Percentiles rank a stretch among this genome's conserved stretches.
Evolutionary conservation across 35 echinoderm and acorn worm genomes (phyloP).

Genomic region (Acanthaster planci): DNA sequence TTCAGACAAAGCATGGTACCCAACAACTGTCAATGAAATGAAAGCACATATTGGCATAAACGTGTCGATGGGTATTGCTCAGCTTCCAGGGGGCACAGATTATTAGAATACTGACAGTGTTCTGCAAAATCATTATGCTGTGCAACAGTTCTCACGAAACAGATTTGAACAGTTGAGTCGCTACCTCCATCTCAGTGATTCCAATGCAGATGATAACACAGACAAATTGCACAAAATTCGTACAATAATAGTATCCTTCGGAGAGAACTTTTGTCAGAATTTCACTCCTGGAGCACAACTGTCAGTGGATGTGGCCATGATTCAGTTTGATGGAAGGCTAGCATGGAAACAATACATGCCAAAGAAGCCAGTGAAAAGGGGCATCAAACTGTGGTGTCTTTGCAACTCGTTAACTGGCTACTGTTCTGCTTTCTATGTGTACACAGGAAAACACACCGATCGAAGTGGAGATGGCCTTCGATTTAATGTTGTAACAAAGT

Average conservation of each 20-base stretch:
- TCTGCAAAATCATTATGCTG: neutral
- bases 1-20: neutral
- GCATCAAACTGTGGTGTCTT: conserved; percentile 39
- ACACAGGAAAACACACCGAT: conserved; percentile 21
- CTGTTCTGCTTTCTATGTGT: conserved; percentile 18
- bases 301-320: conserved; percentile 46
- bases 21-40: neutral
- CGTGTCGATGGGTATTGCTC: neutral
- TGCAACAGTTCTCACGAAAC: neutral
- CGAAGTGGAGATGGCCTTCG: neutral
- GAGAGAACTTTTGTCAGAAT: neutral
- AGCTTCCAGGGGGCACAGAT: neutral
- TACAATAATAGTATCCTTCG: neutral
- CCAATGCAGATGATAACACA: neutral
- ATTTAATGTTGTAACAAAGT: neutral
- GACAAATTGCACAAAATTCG: conserved; percentile 17
- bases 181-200: neutral
- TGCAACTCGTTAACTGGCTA: conserved; percentile 38
- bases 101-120: neutral
- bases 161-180: conserved; percentile 21
- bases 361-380: conserved; percentile 47
- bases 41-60: neutral
- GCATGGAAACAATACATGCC: conserved; percentile 48
- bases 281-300: neutral
- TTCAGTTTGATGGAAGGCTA: conserved; percentile 36